Evolutionary conservation across 2,888 invertebrate genomes (phyloP).

Genomic region (Lissonota sp.): DNA sequence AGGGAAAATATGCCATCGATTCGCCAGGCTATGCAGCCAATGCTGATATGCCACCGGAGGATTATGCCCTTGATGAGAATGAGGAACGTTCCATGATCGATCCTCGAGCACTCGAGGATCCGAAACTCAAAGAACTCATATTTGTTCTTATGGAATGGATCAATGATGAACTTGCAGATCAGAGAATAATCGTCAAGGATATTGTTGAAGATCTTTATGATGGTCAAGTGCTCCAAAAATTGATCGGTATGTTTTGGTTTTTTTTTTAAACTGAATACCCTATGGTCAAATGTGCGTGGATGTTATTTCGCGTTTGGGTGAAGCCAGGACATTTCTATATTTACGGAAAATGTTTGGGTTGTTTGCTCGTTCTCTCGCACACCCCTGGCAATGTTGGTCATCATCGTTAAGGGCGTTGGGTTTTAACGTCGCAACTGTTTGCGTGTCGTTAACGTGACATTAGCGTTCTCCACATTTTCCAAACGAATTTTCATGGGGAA

Average conservation of each 20-base stretch:
- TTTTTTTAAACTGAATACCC: slow-evolving; percentile 9
- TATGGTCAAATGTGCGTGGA: too few relatives aligned
- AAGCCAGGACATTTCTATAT: too few relatives aligned
- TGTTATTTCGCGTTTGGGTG: too few relatives aligned
- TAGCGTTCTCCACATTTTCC: too few relatives aligned
- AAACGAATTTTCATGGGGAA: too few relatives aligned
- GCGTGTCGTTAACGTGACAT: too few relatives aligned
- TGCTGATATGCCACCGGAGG: slow-evolving; percentile 96
- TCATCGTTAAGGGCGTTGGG: too few relatives aligned
- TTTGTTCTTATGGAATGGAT: slow-evolving; percentile 98
- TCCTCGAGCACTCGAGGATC: slow-evolving; percentile 93
- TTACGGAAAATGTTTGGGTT: too few relatives aligned
- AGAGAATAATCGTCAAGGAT: slow-evolving; percentile 98
- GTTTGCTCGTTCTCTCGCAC: too few relatives aligned
- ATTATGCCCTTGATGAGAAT: slow-evolving; percentile 97
- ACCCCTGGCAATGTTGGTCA: too few relatives aligned
- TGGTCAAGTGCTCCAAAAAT: slow-evolving; percentile 93
- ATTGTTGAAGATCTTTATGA: slow-evolving; percentile 99
- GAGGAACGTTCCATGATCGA: slow-evolving; percentile 98
- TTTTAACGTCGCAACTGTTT: too few relatives aligned
- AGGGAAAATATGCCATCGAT: slow-evolving; percentile 98
- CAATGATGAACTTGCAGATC: slow-evolving; percentile 97
- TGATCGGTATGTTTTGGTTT: slow-evolving; percentile 84
- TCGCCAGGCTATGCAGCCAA: slow-evolving; percentile 96
- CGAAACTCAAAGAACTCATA: slow-evolving; percentile 93